Conservation (phyloP, 2,888 invertebrate species). For the Cataglyphis rosenhaueri region DNA sequence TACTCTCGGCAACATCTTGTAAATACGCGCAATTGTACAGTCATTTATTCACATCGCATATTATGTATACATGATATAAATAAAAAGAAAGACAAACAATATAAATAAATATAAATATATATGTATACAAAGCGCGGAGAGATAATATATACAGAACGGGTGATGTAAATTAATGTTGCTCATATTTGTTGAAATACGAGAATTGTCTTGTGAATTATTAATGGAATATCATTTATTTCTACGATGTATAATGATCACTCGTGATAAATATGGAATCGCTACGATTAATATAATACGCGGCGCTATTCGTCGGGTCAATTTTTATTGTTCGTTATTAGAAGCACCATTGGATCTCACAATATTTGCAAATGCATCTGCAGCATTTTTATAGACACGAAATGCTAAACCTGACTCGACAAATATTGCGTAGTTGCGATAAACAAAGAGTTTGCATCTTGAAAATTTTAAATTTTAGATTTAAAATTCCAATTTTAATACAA, state of each 20-base stretch:
- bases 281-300: conserved; percentile 36
- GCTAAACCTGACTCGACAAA: not conserved
- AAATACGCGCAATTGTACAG: conserved; percentile 66
- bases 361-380: conserved; percentile 19
- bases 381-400: not conserved
- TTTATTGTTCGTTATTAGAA: conserved; percentile 22
- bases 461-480: conserved; percentile 16
- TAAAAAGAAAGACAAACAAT: conserved; percentile 55
- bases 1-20: conserved; percentile 55
- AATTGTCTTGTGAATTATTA: conserved; percentile 51
- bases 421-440: conserved; percentile 13
- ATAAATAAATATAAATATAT: conserved; percentile 67
- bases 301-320: conserved; percentile 47
- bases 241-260: conserved; percentile 49
- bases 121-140: conserved; percentile 60
- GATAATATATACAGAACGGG: conserved; percentile 66
- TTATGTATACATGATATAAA: conserved; percentile 68
- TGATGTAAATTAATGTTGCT: conserved; percentile 76
- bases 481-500: conserved; percentile 31
- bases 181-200: conserved; percentile 75
- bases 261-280: conserved; percentile 48
- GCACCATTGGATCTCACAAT: not conserved
- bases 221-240: conserved; percentile 59
- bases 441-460: not conserved
- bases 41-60: conserved; percentile 45